Conservation (phyloP, 2,113 vertebrate genomes). For the Oxygymnocypris stewartii region DNA sequence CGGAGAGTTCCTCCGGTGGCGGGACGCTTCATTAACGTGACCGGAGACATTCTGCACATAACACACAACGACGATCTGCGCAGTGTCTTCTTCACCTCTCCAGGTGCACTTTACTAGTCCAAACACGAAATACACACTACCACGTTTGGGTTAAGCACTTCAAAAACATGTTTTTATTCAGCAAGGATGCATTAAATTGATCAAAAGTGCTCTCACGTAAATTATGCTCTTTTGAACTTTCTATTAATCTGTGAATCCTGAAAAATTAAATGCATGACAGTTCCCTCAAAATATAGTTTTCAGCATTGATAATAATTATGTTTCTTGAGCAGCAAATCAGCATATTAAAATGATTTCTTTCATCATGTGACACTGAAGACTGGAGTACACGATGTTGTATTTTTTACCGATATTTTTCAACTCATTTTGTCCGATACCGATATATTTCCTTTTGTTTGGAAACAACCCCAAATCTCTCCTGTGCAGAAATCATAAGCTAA, state of each 20-base stretch:
- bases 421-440: no score
- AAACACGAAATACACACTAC: background rate
- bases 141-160: background rate
- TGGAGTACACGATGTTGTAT: background rate
- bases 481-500: no score
- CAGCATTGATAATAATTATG: background rate
- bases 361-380: constrained; percentile 7
- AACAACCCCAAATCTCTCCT: no score
- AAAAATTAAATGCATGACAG: background rate
- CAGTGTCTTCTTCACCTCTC: constrained; percentile 92
- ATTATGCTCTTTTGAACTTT: background rate
- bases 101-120: constrained; percentile 72
- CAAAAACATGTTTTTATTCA: background rate
- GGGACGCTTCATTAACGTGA: constrained; percentile 86
- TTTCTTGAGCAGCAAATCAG: background rate
- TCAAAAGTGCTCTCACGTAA: no score
- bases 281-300: background rate
- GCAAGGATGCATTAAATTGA: background rate
- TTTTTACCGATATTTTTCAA: no score
- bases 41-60: constrained; percentile 85
- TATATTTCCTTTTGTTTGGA: no score
- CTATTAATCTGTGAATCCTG: background rate
- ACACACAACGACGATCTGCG: constrained; percentile 89
- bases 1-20: constrained; percentile 89
- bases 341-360: background rate